phyloP scores from a whole-genome alignment of 1,140 invertebrate genomes.

The Liolophura sinensis region DNA sequence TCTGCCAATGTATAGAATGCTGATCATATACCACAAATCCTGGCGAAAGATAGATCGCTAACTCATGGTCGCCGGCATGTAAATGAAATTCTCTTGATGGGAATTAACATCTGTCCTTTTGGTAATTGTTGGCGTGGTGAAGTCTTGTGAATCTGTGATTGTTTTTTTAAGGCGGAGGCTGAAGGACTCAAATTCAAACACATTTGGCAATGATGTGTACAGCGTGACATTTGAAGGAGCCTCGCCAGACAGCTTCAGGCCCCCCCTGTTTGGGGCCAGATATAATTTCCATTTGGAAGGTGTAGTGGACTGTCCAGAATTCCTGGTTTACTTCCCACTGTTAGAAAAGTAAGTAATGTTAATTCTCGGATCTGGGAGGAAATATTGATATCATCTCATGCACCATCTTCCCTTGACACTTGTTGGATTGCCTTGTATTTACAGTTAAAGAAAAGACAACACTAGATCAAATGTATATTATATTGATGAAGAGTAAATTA shows the following conservation, averaged over 20 bases:
- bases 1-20: no score
- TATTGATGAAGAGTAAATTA: no score
- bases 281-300: slow-evolving; percentile 96
- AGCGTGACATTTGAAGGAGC: slow-evolving; percentile 73
- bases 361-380: neutral
- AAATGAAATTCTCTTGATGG: neutral
- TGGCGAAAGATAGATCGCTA: no score
- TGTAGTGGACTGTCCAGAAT: slow-evolving; percentile 98
- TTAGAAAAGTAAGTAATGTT: slow-evolving; percentile 69
- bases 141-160: slow-evolving; percentile 1
- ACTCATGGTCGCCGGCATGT: no score
- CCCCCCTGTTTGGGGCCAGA: slow-evolving; percentile 90
- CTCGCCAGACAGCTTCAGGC: slow-evolving; percentile 66
- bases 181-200: slow-evolving; percentile 64
- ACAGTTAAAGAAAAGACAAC: no score
- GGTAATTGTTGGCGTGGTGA: neutral
- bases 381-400: no score
- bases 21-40: no score
- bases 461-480: no score
- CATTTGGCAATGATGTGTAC: slow-evolving; percentile 88
- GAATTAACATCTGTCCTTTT: neutral
- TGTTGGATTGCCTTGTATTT: no score
- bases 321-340: slow-evolving; percentile 90
- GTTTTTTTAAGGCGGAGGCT: slow-evolving; percentile 63
- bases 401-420: no score